Evolutionary conservation across 2,797 vertebrate species (phyloP), one percentile per base, ranked within the genome.

Genomic region (Podarcis lilfordi): DNA sequence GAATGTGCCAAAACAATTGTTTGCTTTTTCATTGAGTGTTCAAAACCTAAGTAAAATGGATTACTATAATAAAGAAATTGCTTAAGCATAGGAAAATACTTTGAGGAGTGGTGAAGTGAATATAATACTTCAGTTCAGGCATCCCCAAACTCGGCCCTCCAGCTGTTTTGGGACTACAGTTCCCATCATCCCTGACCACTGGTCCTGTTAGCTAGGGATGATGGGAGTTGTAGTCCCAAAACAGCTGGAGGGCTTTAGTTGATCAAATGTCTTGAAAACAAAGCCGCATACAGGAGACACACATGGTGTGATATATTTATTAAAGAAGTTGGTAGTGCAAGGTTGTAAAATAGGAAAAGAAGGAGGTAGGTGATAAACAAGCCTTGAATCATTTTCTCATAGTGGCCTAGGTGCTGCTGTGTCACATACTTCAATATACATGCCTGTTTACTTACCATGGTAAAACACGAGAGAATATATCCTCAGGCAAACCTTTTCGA

Each of bases 101-200:
- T 87, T 0, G 0, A 78, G 81, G 82, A 84, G 0, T 0, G 0
- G 61, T 27, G n/a, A 86, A 35, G 17, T 37, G 72, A 45, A 43
- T 84, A 40, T 86, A n/a, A 87, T 37, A 15, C 50, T 50, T 10
- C 45, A 45, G 45, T 45, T 45, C 45, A 45, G 45, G 45, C 45
- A 45, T 11, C 45, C 10, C 45, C 45, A 45, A 45, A 45, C 45
- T 45, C 2, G 45, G 45, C 45, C 45, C 45, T 45, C 45, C 45
- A 45, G 10, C 45, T 45, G 45, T 45, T 45, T 45, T 45, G 45
- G 45, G 10, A 45, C 10, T 45, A 45, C 45, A 45, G 45, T 45
- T 45, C 9, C 10, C 45, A 45, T 11, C 45, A 45, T 45, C 45
- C 45, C 9, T 45, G 45, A 45, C 45, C 45, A 45, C 45, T 11